Evolutionary conservation across 2,888 invertebrate genomes (phyloP).

Genomic region (Agrotis clavis): DNA sequence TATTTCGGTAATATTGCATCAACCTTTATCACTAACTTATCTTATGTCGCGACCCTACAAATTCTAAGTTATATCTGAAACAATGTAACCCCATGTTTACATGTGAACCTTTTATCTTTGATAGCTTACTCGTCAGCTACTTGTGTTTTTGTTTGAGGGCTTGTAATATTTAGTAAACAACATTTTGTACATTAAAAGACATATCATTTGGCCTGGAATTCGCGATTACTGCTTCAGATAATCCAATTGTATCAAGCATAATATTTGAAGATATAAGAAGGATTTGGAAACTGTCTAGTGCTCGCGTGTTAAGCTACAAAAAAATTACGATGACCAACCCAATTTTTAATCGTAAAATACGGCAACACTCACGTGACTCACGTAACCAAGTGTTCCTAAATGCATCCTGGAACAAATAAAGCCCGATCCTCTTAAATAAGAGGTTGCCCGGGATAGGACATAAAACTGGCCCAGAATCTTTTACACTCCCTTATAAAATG

Average conservation of each 20-base stretch:
- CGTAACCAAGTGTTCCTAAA: conserved; percentile 39
- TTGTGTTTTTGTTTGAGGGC: conserved; percentile 4
- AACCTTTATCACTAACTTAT: conserved; percentile 68
- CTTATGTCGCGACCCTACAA: conserved; percentile 67
- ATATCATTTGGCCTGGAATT: not conserved
- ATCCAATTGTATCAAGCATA: not conserved
- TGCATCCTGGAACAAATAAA: conserved; percentile 65
- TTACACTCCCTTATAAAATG: conserved; percentile 80
- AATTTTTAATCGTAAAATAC: conserved; percentile 34
- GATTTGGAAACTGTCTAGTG: not conserved
- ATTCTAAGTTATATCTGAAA: conserved; percentile 54
- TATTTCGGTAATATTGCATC: conserved; percentile 66
- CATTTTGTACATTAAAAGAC: not conserved
- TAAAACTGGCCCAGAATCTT: conserved; percentile 65
- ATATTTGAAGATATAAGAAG: not conserved
- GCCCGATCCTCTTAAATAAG: conserved; percentile 68
- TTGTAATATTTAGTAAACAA: not conserved
- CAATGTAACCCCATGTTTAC: conserved; percentile 52
- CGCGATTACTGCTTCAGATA: not conserved
- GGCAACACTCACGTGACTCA: conserved; percentile 28
- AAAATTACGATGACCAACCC: not conserved
- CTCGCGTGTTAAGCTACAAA: not conserved
- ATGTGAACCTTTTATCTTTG: conserved; percentile 52
- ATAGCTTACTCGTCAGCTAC: conserved; percentile 26
- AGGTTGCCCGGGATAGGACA: conserved; percentile 49